Conservation (phyloP, 2,113 vertebrate genomes). For the Dermatemys mawii region DNA sequence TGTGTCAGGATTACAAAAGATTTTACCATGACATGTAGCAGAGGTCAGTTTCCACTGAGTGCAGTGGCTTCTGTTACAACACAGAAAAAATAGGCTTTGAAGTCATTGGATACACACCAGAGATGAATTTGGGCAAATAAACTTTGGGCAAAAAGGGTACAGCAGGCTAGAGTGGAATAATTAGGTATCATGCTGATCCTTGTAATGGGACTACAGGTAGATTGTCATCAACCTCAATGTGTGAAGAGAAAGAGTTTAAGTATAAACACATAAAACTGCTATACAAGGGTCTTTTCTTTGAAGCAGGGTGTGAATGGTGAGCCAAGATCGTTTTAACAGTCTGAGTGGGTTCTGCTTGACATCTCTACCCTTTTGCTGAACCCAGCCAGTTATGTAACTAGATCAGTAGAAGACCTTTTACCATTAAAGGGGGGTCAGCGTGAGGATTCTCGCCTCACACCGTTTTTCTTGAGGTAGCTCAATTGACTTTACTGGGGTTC, state of each 20-base stretch:
- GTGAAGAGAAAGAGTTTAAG: neutral
- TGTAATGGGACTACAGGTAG: neutral
- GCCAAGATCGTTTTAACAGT: neutral
- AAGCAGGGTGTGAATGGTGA: neutral
- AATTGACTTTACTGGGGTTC: neutral
- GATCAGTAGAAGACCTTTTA: neutral
- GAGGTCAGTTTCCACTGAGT: neutral
- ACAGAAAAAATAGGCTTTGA: accelerated
- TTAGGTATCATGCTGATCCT: neutral
- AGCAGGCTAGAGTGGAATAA: neutral
- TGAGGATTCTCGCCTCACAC: neutral
- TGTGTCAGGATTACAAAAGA: neutral
- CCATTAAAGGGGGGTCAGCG: neutral
- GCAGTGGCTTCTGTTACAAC: neutral
- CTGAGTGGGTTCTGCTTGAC: neutral
- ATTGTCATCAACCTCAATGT: neutral
- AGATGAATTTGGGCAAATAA: neutral
- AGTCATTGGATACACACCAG: neutral
- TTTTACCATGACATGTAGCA: neutral
- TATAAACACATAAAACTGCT: neutral
- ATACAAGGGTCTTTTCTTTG: neutral
- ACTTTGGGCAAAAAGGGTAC: neutral
- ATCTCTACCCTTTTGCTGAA: neutral
- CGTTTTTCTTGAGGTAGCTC: neutral
- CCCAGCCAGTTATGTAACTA: neutral